Base-by-base conservation (phyloP, 2,113 vertebrate genomes). In the Trinectes maculatus region DNA sequence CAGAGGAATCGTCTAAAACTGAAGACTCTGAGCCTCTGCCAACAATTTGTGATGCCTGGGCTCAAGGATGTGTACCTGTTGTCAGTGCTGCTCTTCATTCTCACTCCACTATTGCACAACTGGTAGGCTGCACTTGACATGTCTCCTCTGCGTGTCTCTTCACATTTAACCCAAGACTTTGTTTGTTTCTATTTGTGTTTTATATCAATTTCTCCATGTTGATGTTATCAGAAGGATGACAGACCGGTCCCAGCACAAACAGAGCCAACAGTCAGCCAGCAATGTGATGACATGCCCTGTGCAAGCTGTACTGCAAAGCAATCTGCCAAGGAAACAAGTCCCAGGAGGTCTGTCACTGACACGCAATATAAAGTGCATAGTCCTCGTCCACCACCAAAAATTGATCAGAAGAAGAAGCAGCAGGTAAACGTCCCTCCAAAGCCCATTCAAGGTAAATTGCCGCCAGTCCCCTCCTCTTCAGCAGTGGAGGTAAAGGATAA, bases 11-110 rank as follows among this genome's bases (percentile, higher is more conserved):
- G 9, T 36, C 48, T 4, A 77, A 74, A 90, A 84, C 79, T 3
- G 92, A 94, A 70, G 93, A 95, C 0, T 74, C 88, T n/a, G 93
- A 95, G 57, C 94, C 95, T 1, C 0, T 29, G 12, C 68, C 89
- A 0, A 29, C 82, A 1, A 0, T 11, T 1, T 52, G 40, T 0
- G 94, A 96, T 44, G 60, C 88, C n/a, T 95, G 94, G 92, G 89
- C 92, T 0, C 82, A 86, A 71, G 92, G 95, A 19, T 90, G 84
- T 0, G 83, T 93, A 2, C 84, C 91, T 0, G 29, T 29, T 40
- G n/a, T 25, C 1, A 5, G 29, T 2, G 5, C 7, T 8, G 22
- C 22, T 0, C 66, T 70, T 31, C 31, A 51, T 42, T 26, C 15
- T 25, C 12, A 18, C 12, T 2, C 34, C 0, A 12, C 8, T 33